Evolutionary conservation across 2,113 vertebrate species (phyloP).

Genomic region (Cercopithecus mona): DNA sequence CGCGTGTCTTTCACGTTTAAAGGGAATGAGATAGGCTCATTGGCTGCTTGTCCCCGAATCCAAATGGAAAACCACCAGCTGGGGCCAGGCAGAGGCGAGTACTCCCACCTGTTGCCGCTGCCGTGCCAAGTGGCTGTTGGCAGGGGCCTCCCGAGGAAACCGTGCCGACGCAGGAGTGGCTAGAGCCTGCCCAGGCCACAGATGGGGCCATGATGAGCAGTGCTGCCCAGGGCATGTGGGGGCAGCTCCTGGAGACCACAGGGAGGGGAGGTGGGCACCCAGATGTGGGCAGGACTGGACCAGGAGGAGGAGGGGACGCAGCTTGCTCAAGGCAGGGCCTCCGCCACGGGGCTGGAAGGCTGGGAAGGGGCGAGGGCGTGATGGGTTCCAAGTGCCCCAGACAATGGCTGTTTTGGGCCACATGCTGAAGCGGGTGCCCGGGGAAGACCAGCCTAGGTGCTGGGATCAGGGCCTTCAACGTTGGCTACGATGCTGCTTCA

Average conservation of each 20-base stretch:
- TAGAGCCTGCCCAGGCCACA: background rate
- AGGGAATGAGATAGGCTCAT: background rate
- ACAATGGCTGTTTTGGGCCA: background rate
- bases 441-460: too few relatives aligned
- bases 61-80: background rate
- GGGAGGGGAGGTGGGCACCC: background rate
- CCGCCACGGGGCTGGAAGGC: fast-evolving
- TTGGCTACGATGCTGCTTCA: fast-evolving
- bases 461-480: background rate
- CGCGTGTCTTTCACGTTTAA: background rate
- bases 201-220: background rate
- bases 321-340: too few relatives aligned
- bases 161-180: too few relatives aligned
- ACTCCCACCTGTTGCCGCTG: background rate
- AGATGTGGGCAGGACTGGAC: background rate
- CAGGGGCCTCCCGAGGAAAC: background rate
- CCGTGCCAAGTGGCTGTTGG: background rate
- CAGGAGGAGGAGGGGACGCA: background rate
- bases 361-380: fast-evolving
- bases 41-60: background rate
- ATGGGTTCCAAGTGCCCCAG: too few relatives aligned
- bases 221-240: background rate
- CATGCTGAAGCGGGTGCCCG: too few relatives aligned
- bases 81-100: background rate
- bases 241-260: background rate